Percentiles rank a stretch among this genome's conserved stretches.
phyloP scores from a whole-genome alignment of 2,888 invertebrate species.

The Gerris lacustris region DNA sequence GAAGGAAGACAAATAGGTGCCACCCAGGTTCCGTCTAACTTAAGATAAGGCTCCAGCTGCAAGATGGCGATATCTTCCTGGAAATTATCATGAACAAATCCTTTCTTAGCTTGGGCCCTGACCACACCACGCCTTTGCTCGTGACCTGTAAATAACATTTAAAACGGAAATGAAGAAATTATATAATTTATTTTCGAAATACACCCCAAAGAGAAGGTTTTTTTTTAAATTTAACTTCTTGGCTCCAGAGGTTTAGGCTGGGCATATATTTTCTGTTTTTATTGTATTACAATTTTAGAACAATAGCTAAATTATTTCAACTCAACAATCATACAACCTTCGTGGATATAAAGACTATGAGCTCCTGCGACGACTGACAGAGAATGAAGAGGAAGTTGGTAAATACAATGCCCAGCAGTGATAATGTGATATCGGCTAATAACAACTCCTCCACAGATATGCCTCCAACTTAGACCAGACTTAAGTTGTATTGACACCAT shows the following conservation, averaged over 20 bases:
- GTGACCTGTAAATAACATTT: conserved; percentile 25
- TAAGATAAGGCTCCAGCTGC: conserved; percentile 29
- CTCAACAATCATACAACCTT: conserved; percentile 27
- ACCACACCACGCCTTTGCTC: conserved; percentile 30
- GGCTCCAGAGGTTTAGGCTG: too few relatives aligned
- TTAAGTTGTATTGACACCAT: conserved; percentile 33
- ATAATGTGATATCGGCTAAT: conserved; percentile 30
- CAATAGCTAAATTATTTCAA: too few relatives aligned
- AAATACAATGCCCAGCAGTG: conserved; percentile 34
- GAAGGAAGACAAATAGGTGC: conserved; percentile 37
- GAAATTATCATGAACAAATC: conserved; percentile 27
- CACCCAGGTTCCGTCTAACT: conserved; percentile 31
- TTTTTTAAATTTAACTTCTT: too few relatives aligned
- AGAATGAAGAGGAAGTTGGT: conserved; percentile 23
- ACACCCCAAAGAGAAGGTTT: too few relatives aligned
- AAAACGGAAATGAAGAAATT: too few relatives aligned
- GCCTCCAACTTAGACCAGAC: conserved; percentile 25
- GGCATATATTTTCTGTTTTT: too few relatives aligned
- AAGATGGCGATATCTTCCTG: conserved; percentile 33
- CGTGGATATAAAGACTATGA: conserved; percentile 31
- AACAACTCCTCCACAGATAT: conserved; percentile 34
- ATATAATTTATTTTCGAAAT: too few relatives aligned
- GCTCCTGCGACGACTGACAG: conserved; percentile 35
- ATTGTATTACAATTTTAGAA: too few relatives aligned
- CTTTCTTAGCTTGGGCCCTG: conserved; percentile 23